Evolutionary conservation across 2,113 vertebrate genomes (phyloP).

Genomic region (Noturus placidus): DNA sequence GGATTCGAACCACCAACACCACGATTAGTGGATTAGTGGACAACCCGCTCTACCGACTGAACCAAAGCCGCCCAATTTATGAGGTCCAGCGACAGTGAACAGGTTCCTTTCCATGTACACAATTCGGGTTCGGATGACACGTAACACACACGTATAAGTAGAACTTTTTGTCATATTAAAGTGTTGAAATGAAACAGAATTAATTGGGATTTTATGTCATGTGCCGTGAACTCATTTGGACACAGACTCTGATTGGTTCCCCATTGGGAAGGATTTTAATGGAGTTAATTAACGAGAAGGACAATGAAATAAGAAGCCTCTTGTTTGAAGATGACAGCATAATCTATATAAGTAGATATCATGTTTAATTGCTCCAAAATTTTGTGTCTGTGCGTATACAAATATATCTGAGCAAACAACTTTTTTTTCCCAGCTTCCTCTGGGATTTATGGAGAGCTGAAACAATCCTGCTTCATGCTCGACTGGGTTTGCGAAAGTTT

Average conservation of each 20-base stretch:
- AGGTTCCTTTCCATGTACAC: not conserved
- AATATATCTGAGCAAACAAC: not conserved
- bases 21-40: too few relatives aligned
- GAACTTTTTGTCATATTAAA: not conserved
- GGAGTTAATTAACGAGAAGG: conserved; percentile 4
- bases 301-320: not conserved
- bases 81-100: not conserved
- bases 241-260: not conserved
- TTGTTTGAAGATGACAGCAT: not conserved
- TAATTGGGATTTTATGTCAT: not conserved
- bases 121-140: not conserved
- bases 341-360: not conserved
- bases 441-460: conserved; percentile 1
- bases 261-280: not conserved
- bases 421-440: not conserved
- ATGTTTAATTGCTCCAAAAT: not conserved
- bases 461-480: not conserved
- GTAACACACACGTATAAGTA: not conserved
- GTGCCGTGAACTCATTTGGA: not conserved
- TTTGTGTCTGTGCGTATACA: too few relatives aligned
- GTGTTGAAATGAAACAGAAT: not conserved
- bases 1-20: too few relatives aligned
- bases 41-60: too few relatives aligned
- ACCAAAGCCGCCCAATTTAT: too few relatives aligned
- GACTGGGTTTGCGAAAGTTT: not conserved